These are phyloP conservation scores for Delia radicum DNA, from an alignment of 1,140 invertebrate genomes.

Conservation along the genomic window DNA sequence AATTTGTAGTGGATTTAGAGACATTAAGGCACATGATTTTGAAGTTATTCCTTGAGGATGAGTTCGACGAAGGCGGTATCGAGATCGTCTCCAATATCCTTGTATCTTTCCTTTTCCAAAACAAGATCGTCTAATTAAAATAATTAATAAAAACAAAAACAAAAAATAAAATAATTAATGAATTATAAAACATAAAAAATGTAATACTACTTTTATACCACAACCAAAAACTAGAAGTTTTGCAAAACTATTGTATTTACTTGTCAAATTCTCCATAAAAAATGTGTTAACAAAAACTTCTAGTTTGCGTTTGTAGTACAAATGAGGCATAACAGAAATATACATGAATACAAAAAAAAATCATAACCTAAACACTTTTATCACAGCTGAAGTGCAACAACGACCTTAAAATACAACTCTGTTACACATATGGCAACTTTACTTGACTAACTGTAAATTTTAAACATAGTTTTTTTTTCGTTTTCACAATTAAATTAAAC, in stretches of 20 bases:
- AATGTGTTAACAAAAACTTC: no score
- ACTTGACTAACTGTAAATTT: conserved; percentile 17
- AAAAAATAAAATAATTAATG: conserved; percentile 40
- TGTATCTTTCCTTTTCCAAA: conserved; percentile 98
- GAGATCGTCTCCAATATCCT: conserved; percentile 98
- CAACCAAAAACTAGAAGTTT: background rate
- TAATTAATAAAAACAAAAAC: conserved; percentile 24
- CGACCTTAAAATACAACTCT: no score
- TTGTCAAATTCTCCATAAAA: background rate
- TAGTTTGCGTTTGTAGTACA: no score
- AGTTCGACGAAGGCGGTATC: conserved; percentile 97
- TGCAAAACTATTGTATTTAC: background rate
- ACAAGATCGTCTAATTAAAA: conserved; percentile 93
- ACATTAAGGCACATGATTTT: background rate
- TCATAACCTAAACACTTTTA: no score
- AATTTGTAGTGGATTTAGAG: background rate
- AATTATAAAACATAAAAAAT: conserved; percentile 38
- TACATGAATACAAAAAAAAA: conserved; percentile 19
- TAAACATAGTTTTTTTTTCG: background rate
- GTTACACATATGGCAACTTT: no score
- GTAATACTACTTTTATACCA: no score
- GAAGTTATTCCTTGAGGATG: conserved; percentile 63
- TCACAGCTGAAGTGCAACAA: no score
- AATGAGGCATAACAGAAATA: no score
- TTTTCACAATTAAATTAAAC: background rate